Conservation (phyloP, 2,888 invertebrate species). For the Cosmopolites sordidus region DNA sequence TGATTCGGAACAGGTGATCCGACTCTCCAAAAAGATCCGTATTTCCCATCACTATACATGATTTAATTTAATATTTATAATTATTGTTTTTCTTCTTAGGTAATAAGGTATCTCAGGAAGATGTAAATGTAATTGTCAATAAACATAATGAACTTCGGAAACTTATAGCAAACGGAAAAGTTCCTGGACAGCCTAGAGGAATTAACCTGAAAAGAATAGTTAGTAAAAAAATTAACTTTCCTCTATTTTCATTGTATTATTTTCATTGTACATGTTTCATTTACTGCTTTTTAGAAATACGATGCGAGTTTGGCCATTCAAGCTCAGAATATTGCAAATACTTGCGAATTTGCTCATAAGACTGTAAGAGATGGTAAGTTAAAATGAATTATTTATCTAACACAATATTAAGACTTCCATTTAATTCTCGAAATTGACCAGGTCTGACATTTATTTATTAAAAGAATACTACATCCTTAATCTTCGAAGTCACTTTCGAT, state of each 20-base stretch:
- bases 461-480: no score
- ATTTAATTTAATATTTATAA: no score
- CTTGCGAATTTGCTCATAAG: conserved; percentile 29
- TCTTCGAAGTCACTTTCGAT: no score
- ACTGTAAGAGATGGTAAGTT: conserved; percentile 32
- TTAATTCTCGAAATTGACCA: no score
- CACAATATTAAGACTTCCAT: no score
- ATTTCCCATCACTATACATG: no score
- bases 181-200: conserved; percentile 31
- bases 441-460: no score
- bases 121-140: conserved; percentile 22
- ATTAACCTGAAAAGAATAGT: conserved; percentile 31
- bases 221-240: neutral
- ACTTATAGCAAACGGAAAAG: conserved; percentile 25
- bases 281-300: conserved; percentile 27
- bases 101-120: conserved; percentile 6
- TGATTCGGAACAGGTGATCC: no score
- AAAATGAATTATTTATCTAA: conserved; percentile 14
- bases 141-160: conserved; percentile 31
- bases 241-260: no score
- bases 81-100: no score
- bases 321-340: conserved; percentile 33
- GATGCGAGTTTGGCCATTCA: conserved; percentile 29
- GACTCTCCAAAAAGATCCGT: no score
- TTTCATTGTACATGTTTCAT: no score